Percentiles rank a stretch among this genome's conserved stretches.
Evolutionary conservation across 2,113 vertebrate species (phyloP).

Genomic region (Apus apus): DNA sequence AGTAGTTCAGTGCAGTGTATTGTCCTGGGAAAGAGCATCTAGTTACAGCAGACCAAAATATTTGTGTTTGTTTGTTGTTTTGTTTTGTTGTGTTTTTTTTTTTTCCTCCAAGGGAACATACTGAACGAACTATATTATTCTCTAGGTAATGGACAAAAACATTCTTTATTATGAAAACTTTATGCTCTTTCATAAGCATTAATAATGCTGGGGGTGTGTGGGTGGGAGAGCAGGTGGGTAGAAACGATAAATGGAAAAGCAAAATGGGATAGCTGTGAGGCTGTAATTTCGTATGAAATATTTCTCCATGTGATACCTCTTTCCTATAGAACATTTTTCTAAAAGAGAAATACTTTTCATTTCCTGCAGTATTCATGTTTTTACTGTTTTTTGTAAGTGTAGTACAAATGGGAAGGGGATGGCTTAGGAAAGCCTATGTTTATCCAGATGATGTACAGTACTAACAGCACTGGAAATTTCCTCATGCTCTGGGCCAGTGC

Average conservation of each 20-base stretch:
- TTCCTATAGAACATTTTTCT: not conserved
- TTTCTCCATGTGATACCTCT: slow-evolving; percentile 3
- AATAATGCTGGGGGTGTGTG: not conserved
- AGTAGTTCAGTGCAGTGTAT: not conserved
- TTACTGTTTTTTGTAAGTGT: not conserved
- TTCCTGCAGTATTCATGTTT: not conserved
- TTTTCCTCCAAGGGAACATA: not conserved
- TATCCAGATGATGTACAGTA: not conserved
- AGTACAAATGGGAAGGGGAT: not conserved
- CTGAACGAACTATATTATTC: not conserved
- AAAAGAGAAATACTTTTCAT: not conserved
- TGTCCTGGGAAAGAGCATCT: not conserved
- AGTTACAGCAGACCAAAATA: not conserved
- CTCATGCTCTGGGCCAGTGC: not conserved
- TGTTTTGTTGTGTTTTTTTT: not conserved
- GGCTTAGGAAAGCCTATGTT: not conserved
- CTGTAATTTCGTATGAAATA: slow-evolving; percentile 22
- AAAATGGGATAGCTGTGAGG: not conserved
- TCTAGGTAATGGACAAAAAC: not conserved
- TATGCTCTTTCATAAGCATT: not conserved
- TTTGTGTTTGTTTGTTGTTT: not conserved
- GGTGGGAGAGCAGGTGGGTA: slow-evolving; percentile 24
- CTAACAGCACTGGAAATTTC: slow-evolving; percentile 5
- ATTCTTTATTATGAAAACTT: slow-evolving; percentile 28
- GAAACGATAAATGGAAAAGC: slow-evolving; percentile 5